Evolutionary conservation across 1,140 invertebrate genomes (phyloP), one percentile per base, ranked within the genome.

Genomic region (Octopus bimaculoides): DNA sequence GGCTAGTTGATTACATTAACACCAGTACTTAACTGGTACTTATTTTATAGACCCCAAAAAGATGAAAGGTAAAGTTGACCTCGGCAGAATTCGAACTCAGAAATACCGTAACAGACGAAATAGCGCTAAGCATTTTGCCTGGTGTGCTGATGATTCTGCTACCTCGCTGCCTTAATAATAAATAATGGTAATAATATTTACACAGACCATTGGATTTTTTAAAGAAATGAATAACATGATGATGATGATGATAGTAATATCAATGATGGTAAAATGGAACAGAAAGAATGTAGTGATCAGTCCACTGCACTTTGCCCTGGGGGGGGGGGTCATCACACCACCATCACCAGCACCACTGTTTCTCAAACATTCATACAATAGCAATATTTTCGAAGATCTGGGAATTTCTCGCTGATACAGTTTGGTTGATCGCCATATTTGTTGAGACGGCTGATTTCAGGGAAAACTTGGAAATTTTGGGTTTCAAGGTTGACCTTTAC

Each of bases 401-500:
- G 94, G 76, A 83, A 83, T 74, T 80, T 84, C 12, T 84, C 81
- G 10, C 82, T 77, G 20, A 88, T 79, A 82, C 87, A 88, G 5
- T 77, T 74, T n/a, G 86, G 82, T 77, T 87, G 83, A 54, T 83
- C 80, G 4, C 86, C 86, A 80, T 88, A 88, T 55, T 69, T 73
- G 78, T 86, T 86, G 20, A 87, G 78, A 12, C 86, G 78, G 79
- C 87, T 88, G 9, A 88, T 84, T 2, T 85, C 84, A 53, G 73
- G 79, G 26, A 80, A 74, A 6, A 85, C 81, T 54, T 80, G 76
- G 75, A 71, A 78, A 12, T 12, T 77, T 20, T 56, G 54, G 20
- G 76, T 74, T 10, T 78, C 87, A 6, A 93, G 86, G 79, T 93
- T 89, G 84, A 96, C 93, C 5, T 90, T 91, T 61, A 97, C 90